Conservation (phyloP, 2,797 vertebrate genomes). For the Pantherophis vulpinus region DNA sequence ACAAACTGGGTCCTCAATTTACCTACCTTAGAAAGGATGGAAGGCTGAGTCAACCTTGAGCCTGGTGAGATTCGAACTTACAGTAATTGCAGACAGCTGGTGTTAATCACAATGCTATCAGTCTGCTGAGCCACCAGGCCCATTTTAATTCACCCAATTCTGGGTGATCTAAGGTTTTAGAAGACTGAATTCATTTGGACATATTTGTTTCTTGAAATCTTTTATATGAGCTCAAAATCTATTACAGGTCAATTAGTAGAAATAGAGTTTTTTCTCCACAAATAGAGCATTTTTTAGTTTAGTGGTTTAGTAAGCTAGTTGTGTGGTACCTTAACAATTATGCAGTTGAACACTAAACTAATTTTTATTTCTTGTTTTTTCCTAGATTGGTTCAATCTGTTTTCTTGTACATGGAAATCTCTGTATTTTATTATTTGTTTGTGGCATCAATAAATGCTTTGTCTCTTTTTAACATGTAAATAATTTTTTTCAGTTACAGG, state of each 20-base stretch:
- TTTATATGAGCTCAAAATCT: not conserved
- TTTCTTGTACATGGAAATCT: not conserved
- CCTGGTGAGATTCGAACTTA: too few species aligned
- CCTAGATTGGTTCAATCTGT: not conserved
- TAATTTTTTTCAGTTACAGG: slow-evolving; percentile 23
- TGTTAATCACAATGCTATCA: too few species aligned
- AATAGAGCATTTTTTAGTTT: not conserved
- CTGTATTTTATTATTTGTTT: not conserved
- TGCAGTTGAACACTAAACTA: not conserved
- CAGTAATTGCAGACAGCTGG: too few species aligned
- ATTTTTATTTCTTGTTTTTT: not conserved
- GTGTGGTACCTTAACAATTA: not conserved
- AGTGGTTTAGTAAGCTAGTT: not conserved
- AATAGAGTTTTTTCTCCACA: not conserved
- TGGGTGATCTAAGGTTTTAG: not conserved
- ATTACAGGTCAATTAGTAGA: not conserved
- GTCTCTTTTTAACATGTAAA: not conserved
- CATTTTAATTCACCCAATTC: not conserved
- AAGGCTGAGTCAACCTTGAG: too few species aligned
- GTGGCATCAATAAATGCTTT: fast-evolving
- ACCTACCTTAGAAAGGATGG: too few species aligned
- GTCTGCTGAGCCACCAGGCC: too few species aligned
- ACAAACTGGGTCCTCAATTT: too few species aligned
- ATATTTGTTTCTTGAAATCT: not conserved
- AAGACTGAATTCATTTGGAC: not conserved